These are phyloP conservation scores for Galendromus occidentalis DNA, from an alignment of 1,140 invertebrate species.

Conservation along the genomic window DNA sequence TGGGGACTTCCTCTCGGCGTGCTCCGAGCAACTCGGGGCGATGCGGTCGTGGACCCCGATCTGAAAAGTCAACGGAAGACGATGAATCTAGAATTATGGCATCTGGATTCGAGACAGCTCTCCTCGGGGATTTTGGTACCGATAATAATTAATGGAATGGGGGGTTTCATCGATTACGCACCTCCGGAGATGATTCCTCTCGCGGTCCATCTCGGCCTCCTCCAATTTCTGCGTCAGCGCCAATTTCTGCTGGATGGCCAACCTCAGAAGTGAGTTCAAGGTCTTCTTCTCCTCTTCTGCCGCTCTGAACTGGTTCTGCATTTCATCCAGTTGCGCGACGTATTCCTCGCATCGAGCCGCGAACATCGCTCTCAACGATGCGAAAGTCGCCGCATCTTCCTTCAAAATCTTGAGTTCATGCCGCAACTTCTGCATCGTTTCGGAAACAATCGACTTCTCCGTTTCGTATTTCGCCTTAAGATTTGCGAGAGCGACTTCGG, in stretches of 20 bases:
- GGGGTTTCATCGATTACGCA: conserved; percentile 40
- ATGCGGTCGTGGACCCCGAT: neutral
- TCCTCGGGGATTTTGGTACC: conserved; percentile 23
- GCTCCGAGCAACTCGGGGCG: neutral
- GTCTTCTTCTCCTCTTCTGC: conserved; percentile 72
- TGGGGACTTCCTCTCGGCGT: neutral
- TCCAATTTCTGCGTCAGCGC: conserved; percentile 81
- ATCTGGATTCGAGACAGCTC: conserved; percentile 31
- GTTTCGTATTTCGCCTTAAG: conserved; percentile 98
- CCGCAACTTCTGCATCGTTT: conserved; percentile 86
- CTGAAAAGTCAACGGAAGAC: no score
- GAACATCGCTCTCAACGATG: conserved; percentile 95
- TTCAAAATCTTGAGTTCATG: conserved; percentile 85
- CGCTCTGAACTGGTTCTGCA: conserved; percentile 58
- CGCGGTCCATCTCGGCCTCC: conserved; percentile 75
- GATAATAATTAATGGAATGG: no score
- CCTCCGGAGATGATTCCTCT: conserved; percentile 28
- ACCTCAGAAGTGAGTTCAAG: conserved; percentile 77
- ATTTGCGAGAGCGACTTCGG: conserved; percentile 89
- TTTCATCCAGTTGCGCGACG: conserved; percentile 88
- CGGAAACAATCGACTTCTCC: conserved; percentile 89
- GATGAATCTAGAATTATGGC: no score
- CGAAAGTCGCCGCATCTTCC: conserved; percentile 97
- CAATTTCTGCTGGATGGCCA: conserved; percentile 94
- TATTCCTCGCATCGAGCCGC: conserved; percentile 96